phyloP scores from a whole-genome alignment of 2,888 invertebrate species.

The Cyrtodaria siliqua region DNA sequence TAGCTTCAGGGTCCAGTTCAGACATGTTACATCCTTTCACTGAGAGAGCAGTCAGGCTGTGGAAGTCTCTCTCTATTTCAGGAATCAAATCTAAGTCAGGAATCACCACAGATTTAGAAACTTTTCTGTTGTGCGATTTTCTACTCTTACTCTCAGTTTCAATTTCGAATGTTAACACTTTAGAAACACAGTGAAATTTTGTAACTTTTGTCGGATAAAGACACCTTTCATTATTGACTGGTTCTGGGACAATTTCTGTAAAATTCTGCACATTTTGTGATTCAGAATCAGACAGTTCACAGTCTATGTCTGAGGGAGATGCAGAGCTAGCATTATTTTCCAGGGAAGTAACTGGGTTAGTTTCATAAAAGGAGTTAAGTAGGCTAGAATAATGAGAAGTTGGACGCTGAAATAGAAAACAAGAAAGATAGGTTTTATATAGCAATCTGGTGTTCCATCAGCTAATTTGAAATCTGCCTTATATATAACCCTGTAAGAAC shows the following conservation, averaged over 20 bases:
- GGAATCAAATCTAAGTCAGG: background rate
- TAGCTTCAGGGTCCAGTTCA: background rate
- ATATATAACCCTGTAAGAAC: no score
- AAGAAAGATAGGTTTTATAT: no score
- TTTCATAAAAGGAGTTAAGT: background rate
- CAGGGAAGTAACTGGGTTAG: slow-evolving; percentile 11
- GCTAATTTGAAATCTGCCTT: no score
- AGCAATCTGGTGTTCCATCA: no score
- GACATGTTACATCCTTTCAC: slow-evolving; percentile 6
- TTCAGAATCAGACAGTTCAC: background rate
- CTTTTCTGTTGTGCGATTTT: no score
- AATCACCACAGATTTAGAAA: no score
- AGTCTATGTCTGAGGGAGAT: slow-evolving; percentile 8
- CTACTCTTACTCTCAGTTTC: slow-evolving; percentile 7
- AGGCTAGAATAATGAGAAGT: background rate
- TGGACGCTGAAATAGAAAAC: no score
- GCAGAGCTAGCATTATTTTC: slow-evolving; percentile 25
- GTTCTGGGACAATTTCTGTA: no score
- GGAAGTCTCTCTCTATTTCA: slow-evolving; percentile 7
- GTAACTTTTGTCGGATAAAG: slow-evolving; percentile 5
- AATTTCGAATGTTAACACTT: slow-evolving; percentile 21
- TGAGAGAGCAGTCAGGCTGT: slow-evolving; percentile 20
- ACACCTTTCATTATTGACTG: no score
- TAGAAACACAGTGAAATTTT: slow-evolving; percentile 22
- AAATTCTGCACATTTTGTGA: no score